Percentiles rank a stretch among this genome's conserved stretches.
Conservation (phyloP, 2,113 vertebrate genomes). For the Leucopsar rothschildi region DNA sequence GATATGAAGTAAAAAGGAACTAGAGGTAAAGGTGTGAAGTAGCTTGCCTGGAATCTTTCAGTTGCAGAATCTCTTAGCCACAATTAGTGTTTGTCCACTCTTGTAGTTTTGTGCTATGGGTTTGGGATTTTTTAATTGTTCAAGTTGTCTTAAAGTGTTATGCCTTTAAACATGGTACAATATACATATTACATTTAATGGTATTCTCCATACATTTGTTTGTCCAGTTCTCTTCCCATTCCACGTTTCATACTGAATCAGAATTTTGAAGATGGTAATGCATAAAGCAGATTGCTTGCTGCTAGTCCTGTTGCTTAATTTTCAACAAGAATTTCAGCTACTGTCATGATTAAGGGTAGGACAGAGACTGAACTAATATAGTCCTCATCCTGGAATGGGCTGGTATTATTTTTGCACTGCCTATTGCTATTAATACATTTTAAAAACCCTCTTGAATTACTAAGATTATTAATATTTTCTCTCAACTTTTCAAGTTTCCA, state of each 20-base stretch:
- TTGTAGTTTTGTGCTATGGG: background rate
- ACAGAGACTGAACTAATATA: background rate
- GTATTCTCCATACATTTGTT: background rate
- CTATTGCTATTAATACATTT: background rate
- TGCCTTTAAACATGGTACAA: background rate
- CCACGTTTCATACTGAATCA: background rate
- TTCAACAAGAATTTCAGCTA: background rate
- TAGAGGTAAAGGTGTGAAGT: background rate
- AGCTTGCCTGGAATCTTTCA: background rate
- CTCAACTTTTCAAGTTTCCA: background rate
- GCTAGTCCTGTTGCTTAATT: background rate
- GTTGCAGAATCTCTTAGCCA: background rate
- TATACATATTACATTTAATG: background rate
- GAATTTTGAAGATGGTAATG: background rate
- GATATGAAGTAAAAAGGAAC: background rate
- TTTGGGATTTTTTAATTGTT: background rate
- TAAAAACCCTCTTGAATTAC: background rate
- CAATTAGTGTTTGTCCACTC: background rate
- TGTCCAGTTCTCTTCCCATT: background rate
- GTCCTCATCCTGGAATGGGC: background rate
- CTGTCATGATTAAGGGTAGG: background rate
- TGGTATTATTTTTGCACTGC: background rate
- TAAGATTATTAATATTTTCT: background rate
- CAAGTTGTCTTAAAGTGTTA: background rate
- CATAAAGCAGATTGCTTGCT: background rate